Conservation (phyloP, 1,140 invertebrate species). For the Mercenaria mercenaria region DNA sequence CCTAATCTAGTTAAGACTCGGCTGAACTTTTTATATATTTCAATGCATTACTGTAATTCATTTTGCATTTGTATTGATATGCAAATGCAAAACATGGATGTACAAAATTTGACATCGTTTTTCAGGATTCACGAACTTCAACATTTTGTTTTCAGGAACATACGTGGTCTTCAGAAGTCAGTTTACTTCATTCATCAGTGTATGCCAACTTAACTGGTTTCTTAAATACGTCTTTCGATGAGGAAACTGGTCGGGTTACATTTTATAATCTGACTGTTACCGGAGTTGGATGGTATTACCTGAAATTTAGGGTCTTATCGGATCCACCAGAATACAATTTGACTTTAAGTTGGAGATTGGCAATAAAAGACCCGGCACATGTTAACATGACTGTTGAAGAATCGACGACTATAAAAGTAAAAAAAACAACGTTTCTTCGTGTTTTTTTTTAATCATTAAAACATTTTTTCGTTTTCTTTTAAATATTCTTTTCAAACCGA, state of each 20-base stretch:
- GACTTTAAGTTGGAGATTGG: slow-evolving; percentile 59
- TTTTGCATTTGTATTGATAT: not conserved
- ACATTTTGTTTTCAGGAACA: slow-evolving; percentile 18
- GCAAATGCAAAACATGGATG: too few species aligned
- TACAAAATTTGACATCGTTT: too few species aligned
- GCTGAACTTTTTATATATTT: not conserved
- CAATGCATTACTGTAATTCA: not conserved
- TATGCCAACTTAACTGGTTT: slow-evolving; percentile 17
- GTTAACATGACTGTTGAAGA: slow-evolving; percentile 73
- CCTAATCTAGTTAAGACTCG: not conserved
- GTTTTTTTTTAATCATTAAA: too few species aligned
- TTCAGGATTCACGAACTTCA: not conserved
- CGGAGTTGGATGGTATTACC: slow-evolving; percentile 76
- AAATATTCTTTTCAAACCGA: too few species aligned
- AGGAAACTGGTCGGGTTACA: slow-evolving; percentile 47
- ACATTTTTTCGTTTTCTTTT: not conserved
- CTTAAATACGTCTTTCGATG: slow-evolving; percentile 21
- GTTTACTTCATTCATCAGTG: not conserved
- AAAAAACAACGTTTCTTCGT: too few species aligned
- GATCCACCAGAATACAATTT: slow-evolving; percentile 29
- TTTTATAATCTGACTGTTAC: slow-evolving; percentile 71
- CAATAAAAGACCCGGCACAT: slow-evolving; percentile 73
- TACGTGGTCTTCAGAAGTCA: slow-evolving; percentile 34
- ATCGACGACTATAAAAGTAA: too few species aligned
- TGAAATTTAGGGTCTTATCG: slow-evolving; percentile 57